Evolutionary conservation across 2,888 invertebrate genomes (phyloP).

Genomic region (Rhaphigaster nebulosa): DNA sequence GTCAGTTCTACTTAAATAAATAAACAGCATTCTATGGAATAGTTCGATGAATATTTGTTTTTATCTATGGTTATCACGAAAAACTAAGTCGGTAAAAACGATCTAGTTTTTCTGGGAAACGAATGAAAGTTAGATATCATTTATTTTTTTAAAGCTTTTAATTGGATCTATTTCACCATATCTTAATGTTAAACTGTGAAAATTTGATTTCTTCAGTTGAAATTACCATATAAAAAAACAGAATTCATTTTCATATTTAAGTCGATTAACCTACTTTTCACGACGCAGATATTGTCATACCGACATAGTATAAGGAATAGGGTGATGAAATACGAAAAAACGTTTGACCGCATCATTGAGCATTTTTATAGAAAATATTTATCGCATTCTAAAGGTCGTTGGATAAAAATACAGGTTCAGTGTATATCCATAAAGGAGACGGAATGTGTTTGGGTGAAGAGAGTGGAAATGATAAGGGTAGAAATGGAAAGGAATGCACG

Average conservation of each 20-base stretch:
- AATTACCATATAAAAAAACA: no score
- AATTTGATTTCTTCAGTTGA: no score
- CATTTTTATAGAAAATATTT: background rate
- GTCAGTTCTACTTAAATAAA: no score
- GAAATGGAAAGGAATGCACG: background rate
- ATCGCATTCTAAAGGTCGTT: background rate
- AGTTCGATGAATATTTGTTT: background rate
- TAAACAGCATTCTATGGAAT: background rate
- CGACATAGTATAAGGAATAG: background rate
- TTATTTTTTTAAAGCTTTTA: no score
- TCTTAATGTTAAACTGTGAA: no score
- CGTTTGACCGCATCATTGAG: background rate
- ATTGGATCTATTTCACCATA: no score
- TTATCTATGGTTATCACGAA: no score
- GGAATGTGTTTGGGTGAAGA: background rate
- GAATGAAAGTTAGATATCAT: no score
- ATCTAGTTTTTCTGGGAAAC: no score
- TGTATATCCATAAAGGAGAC: background rate
- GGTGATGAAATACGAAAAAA: background rate
- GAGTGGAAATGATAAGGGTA: background rate
- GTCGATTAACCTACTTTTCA: background rate
- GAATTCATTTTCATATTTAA: background rate
- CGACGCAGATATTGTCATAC: background rate
- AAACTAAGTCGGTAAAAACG: no score
- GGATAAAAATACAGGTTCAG: background rate